phyloP scores from a whole-genome alignment of 2,797 vertebrate genomes.

The Hypotaenidia philippensis region DNA sequence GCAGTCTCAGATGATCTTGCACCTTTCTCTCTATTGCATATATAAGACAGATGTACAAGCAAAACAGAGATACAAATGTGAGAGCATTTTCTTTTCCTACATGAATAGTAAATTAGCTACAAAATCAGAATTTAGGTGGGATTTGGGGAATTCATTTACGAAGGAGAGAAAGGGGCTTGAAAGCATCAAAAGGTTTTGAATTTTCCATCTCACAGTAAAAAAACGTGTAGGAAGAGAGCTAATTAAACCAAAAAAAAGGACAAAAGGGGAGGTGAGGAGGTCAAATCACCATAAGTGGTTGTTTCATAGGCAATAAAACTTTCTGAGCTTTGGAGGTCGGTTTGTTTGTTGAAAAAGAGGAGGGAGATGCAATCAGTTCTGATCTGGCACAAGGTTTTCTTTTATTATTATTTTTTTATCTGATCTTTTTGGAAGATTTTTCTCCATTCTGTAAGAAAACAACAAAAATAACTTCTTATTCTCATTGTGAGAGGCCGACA shows the following conservation, averaged over 20 bases:
- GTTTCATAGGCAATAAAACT: not conserved
- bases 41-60: not conserved
- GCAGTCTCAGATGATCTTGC: not conserved
- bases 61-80: conserved; percentile 7
- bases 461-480: not conserved
- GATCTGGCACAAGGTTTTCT: not conserved
- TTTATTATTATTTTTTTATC: not conserved
- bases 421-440: not conserved
- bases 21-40: not conserved
- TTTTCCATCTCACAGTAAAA: not conserved
- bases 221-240: not conserved
- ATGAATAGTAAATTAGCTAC: not conserved
- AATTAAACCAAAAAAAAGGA: not conserved
- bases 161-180: not conserved
- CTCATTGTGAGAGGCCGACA: not conserved
- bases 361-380: not conserved
- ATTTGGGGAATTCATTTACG: conserved; percentile 45
- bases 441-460: not conserved
- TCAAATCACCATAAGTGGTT: conserved; percentile 12
- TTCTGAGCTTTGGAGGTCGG: not conserved
- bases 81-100: not conserved
- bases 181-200: conserved; percentile 52
- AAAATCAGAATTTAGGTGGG: conserved; percentile 23
- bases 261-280: not conserved
- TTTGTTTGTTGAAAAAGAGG: not conserved